Evolutionary conservation across 2,888 invertebrate genomes (phyloP).

Genomic region (Drosophila stalkeri): DNA sequence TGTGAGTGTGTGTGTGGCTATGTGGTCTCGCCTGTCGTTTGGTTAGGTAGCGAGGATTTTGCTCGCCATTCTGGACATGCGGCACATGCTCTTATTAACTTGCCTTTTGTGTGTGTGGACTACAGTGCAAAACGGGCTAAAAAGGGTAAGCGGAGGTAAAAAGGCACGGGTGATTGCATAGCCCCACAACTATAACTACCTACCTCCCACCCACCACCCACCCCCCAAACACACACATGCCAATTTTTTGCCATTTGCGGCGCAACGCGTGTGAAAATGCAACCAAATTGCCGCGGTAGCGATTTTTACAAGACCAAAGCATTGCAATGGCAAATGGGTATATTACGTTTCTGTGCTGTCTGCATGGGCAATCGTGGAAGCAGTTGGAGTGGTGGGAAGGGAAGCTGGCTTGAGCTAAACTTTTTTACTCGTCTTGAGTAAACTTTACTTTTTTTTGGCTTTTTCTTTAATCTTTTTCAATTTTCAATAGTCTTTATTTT

Average conservation of each 20-base stretch:
- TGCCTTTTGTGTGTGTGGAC: constrained; percentile 46
- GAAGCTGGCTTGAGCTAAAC: not conserved
- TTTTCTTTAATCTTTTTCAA: not conserved
- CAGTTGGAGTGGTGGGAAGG: not conserved
- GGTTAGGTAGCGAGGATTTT: constrained; percentile 27
- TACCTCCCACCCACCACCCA: not conserved
- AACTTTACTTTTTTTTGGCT: not conserved
- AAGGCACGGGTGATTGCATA: constrained; percentile 28
- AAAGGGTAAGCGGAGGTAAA: not conserved
- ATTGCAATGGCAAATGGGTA: not conserved
- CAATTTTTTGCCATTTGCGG: constrained; percentile 53
- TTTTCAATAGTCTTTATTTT: rapidly evolving
- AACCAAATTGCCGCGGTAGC: constrained; percentile 68
- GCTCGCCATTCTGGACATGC: constrained; percentile 46
- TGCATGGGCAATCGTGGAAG: not conserved
- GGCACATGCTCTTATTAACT: constrained; percentile 74
- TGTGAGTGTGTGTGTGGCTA: not conserved
- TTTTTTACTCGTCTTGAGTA: not conserved
- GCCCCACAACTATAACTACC: not conserved
- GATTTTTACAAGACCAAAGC: constrained; percentile 42
- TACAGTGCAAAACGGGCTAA: constrained; percentile 5
- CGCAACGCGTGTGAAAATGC: constrained; percentile 59
- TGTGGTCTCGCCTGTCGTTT: constrained; percentile 25
- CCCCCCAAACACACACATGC: constrained; percentile 34
- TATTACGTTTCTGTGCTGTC: not conserved